A percentile compares a stretch with the other conserved stretches of the same genome.
Conservation (phyloP, 1,140 invertebrate species). For the Steinernema feltiae region DNA sequence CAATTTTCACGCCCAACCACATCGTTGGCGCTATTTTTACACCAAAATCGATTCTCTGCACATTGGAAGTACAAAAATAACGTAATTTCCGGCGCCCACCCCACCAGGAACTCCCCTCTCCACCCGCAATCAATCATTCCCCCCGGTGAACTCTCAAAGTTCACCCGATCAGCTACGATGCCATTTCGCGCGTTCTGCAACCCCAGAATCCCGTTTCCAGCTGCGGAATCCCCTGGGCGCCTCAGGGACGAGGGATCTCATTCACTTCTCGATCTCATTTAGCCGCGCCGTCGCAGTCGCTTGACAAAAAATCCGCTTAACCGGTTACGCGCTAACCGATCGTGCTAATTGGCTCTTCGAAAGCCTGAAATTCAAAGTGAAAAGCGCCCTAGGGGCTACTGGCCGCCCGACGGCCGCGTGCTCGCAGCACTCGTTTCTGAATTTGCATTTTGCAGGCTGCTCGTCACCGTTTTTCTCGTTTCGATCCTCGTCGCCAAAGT, state of each 20-base stretch:
- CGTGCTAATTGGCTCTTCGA: background rate
- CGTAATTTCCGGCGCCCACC: background rate
- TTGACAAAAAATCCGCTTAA: background rate
- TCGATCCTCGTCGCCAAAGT: background rate
- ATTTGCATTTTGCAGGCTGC: conserved; percentile 8
- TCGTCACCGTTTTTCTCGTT: background rate
- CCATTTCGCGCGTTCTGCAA: background rate
- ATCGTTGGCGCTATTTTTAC: too few species aligned
- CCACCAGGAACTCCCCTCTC: background rate
- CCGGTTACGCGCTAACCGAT: background rate
- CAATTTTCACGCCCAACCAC: too few species aligned
- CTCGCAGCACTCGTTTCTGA: background rate
- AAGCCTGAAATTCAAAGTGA: conserved; percentile 12
- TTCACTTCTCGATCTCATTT: background rate
- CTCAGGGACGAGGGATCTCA: background rate
- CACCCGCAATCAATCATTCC: background rate
- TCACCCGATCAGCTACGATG: background rate
- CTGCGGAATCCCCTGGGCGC: background rate
- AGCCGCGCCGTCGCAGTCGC: background rate
- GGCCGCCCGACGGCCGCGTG: background rate
- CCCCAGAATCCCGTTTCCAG: background rate
- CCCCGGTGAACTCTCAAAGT: background rate
- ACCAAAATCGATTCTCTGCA: too few species aligned
- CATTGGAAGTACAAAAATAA: background rate
- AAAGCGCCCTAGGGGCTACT: conserved; percentile 13